A percentile compares a stretch with the other conserved stretches of the same genome.
Conservation (phyloP, 2,888 invertebrate genomes). For the Glaucopsyche alexis region DNA sequence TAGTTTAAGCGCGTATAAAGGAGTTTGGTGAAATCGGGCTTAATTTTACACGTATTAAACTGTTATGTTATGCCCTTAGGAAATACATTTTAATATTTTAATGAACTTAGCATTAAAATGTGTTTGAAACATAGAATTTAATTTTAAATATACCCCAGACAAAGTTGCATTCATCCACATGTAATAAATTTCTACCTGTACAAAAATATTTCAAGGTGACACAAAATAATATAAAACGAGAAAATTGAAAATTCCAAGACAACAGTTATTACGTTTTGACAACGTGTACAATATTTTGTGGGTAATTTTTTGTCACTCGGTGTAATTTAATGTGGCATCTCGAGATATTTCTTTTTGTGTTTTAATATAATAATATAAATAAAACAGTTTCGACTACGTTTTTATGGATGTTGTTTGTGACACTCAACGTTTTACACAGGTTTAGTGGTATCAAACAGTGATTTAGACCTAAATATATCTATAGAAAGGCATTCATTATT, state of each 20-base stretch:
- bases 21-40: too few relatives aligned
- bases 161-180: not conserved
- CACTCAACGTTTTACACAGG: not conserved
- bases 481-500: not conserved
- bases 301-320: slow-evolving; percentile 9
- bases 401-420: slow-evolving; percentile 13
- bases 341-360: not conserved
- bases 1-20: too few relatives aligned
- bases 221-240: not conserved
- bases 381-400: slow-evolving; percentile 1
- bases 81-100: too few relatives aligned
- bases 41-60: too few relatives aligned
- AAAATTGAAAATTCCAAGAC: slow-evolving; percentile 17
- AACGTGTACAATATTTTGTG: slow-evolving; percentile 6
- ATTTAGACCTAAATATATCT: not conserved
- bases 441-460: not conserved
- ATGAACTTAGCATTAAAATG: too few relatives aligned
- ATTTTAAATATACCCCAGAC: not conserved
- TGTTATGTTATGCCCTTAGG: too few relatives aligned
- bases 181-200: slow-evolving; percentile 11
- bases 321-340: not conserved
- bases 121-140: too few relatives aligned
- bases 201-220: slow-evolving; percentile 25
- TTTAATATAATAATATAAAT: not conserved
- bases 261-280: not conserved